Percentiles rank a stretch among this genome's conserved stretches.
phyloP scores from a whole-genome alignment of 2,888 invertebrate genomes.

The Ptilodon capucinus region DNA sequence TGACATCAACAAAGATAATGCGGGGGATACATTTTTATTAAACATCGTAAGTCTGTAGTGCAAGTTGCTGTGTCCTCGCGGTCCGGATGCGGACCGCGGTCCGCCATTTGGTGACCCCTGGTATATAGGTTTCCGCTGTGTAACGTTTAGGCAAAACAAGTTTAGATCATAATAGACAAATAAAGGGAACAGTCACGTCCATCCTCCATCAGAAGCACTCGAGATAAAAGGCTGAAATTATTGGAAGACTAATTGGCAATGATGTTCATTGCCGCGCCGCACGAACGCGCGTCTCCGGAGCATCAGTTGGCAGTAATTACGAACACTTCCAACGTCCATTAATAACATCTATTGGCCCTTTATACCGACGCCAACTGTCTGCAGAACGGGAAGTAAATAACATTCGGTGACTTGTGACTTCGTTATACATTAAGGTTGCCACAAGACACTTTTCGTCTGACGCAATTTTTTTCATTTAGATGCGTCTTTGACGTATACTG shows the following conservation, averaged over 20 bases:
- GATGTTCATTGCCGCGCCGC: slow-evolving; percentile 8
- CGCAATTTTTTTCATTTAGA: not conserved
- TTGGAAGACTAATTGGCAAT: slow-evolving; percentile 1
- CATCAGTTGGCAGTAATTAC: slow-evolving; percentile 38
- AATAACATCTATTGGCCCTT: slow-evolving; percentile 48
- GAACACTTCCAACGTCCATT: slow-evolving; percentile 37
- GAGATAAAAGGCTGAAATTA: not conserved
- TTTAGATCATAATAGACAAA: not conserved
- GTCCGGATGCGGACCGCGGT: no score
- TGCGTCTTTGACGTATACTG: no score
- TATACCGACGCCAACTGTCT: slow-evolving; percentile 23
- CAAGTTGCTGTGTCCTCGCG: no score
- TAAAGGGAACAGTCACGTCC: not conserved
- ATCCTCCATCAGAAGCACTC: not conserved
- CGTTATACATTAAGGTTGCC: not conserved
- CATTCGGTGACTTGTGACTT: slow-evolving; percentile 14
- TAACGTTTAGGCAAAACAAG: no score
- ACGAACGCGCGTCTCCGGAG: not conserved
- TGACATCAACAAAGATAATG: no score
- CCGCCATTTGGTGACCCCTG: no score
- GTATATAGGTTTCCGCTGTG: no score
- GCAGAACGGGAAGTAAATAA: slow-evolving; percentile 19
- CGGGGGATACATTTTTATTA: no score
- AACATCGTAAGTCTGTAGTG: no score
- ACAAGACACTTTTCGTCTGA: not conserved